Base-by-base conservation (phyloP, 2,888 invertebrate species). In the Orgyia antiqua region DNA sequence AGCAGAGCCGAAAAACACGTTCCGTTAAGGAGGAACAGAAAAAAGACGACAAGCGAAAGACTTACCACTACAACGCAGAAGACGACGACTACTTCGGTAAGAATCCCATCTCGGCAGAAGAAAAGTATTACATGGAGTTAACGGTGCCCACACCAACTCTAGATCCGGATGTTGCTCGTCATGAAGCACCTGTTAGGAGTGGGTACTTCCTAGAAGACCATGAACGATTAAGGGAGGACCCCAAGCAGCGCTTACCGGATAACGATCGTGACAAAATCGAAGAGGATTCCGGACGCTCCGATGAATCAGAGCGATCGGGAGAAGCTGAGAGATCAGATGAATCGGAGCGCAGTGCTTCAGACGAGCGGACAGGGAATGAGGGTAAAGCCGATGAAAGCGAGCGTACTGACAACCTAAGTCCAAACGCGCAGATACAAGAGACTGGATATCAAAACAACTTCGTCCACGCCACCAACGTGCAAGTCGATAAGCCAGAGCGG, bases 61-160 rank as follows among this genome's bases (percentile, higher is more conserved):
- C n/a, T n/a, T n/a, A n/a, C n/a, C n/a, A n/a, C n/a, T n/a, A n/a
- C n/a, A 15, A 15, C 15, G 6, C 4, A 15, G 6, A 15, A 4
- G 15, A 15, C 15, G 67, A 68, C 13, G 51, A 59, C 0, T 86
- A 80, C 49, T 80, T 59, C 46, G 84, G 83, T 2, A 62, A 68
- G 2, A 71, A 74, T 33, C 74, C 76, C 0, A 51, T 74, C 15
- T 83, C 86, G 0, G 58, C 75, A 9, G 80, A 84, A 43, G 86
- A 87, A 39, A 53, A 72, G 31, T 65, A 58, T 38, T 79, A 58
- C 45, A 55, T 60, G 37, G 50, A 56, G 2, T 46, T 80, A 13
- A 75, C 69, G 0, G 46, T 76, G 2, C 79, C 87, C 0, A 52
- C 74, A 1, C 86, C 86, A 1, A 79, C 84, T 0, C 44, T 54